These are phyloP conservation scores for Porites rus DNA, from an alignment of 92 coral and sea anemone species.

Conservation along the genomic window DNA sequence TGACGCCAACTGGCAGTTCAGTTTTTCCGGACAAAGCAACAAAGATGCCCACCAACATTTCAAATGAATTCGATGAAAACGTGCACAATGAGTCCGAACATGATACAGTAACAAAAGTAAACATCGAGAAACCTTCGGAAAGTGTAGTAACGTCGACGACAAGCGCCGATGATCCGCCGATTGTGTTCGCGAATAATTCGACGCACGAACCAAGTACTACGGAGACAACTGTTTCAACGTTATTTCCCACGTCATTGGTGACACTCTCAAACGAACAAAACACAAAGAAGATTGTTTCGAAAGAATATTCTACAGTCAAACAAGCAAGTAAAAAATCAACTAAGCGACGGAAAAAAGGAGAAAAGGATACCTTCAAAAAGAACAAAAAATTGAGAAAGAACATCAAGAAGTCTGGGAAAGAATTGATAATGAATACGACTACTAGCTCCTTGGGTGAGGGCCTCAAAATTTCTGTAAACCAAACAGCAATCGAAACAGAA, in stretches of 20 bases:
- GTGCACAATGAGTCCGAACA: neutral
- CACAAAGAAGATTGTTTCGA: neutral
- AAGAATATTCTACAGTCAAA: neutral
- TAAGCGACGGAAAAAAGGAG: constrained; percentile 27
- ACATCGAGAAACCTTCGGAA: neutral
- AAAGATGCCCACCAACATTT: neutral
- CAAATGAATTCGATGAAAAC: neutral
- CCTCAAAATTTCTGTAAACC: neutral
- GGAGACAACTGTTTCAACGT: neutral
- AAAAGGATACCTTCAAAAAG: neutral
- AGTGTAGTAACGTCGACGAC: neutral
- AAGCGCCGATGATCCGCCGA: neutral
- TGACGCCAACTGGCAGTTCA: neutral
- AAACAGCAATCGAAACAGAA: constrained; percentile 6
- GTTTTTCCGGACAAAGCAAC: neutral
- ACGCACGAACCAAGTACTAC: neutral
- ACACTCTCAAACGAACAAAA: neutral
- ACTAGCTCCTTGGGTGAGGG: neutral
- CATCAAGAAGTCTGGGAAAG: constrained; percentile 20
- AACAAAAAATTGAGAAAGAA: constrained; percentile 22
- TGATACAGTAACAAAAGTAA: neutral
- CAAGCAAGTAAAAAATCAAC: constrained; percentile 1
- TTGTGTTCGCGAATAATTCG: neutral
- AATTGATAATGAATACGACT: neutral
- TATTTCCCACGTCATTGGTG: neutral